Base-by-base conservation (phyloP, 2,113 vertebrate species). In the Mixornis gularis region DNA sequence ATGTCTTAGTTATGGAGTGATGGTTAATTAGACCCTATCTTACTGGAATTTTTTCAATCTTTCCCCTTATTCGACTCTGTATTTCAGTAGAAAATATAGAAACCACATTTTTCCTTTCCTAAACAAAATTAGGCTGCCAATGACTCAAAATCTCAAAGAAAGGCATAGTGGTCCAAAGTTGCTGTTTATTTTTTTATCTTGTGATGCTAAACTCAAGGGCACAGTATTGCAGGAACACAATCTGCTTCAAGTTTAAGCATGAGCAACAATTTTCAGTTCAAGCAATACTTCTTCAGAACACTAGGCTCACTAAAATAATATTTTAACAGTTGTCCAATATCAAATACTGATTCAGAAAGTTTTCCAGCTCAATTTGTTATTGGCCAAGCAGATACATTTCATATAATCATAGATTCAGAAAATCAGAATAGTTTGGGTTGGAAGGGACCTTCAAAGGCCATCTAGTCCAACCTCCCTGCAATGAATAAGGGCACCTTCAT, bases 311-410 rank as follows among this genome's bases (percentile, higher is more conserved):
- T 80, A 69, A 66, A 93, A 94, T 65, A 87, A 90, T 93, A 90
- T 94, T 95, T 88, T 89, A 73, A 84, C 52, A 73, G 56, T 85
- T 82, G 41, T 58, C 56, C 41, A 84, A 73, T 86, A 80, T 79
- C 26, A 85, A 90, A 46, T 7, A 17, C 38, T n/a, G 27, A 80
- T 86, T 90, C 77, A 78, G 34, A 90, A 58, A 63, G 5, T 73
- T 58, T 83, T 92, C 48, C 56, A 78, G 46, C 12, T 77, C 59
- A 62, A 44, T 59, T 94, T 89, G 19, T 32, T 79, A 24, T 62
- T 82, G 30, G 65, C 25, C 48, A 59, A 72, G 27, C 6, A 74
- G 25, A 81, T 46, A 56, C 1, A 29, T 70, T 79, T 83, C 38
- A 63, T 32, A 79, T 43, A 51, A 79, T 72, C 60, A 34, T 12